Base-by-base conservation (phyloP, 1,140 invertebrate species). In the Elymnias hypermnestra region DNA sequence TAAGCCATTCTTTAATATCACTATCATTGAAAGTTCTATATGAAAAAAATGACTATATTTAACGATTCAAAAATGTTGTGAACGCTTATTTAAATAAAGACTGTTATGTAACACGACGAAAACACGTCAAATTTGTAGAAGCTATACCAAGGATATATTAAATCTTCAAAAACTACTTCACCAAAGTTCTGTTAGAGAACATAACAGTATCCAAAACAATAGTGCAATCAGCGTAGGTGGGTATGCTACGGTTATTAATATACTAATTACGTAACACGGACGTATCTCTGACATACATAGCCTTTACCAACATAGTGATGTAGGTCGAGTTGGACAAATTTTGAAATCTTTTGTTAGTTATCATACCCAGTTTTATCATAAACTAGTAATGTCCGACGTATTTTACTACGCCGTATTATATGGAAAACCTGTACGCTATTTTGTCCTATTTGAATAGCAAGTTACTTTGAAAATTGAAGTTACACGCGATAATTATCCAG, bases 251-350 rank as follows among this genome's bases (percentile, higher is more conserved):
- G 39, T 41, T 41, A 41, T 41, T 41, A 41, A 41, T 41, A 41
- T 41, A 40, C 25, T 46, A 29, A 12, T 29, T 29, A 12, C 26
- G 13, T 29, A 29, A 29, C 22, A 35, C 44, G 51, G 42, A 52
- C 40, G 33, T 51, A 37, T 18, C 26, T 51, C 38, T 47, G 44
- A 53, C 44, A 53, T n/a, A 51, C 40, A 52, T 52, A 45, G 38
- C 41, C 41, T 39, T 52, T 45, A 39, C 41, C 42, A 35, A 45
- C 44, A 52, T 37, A 29, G 9, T 12, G 22, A 45, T 45, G 26
- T 33, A 21, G 41, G 23, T 33, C 26, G 10, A 1, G 26, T 12
- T 12, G 26, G 26, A 29, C 26, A 25, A 12, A 12, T 29, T 29
- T 9, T 12, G 13, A 29, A 9, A 3, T 12, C 0, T 12, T 8